Evolutionary conservation across 2,888 invertebrate species (phyloP).

Genomic region (Venustoraphidia nigricollis): DNA sequence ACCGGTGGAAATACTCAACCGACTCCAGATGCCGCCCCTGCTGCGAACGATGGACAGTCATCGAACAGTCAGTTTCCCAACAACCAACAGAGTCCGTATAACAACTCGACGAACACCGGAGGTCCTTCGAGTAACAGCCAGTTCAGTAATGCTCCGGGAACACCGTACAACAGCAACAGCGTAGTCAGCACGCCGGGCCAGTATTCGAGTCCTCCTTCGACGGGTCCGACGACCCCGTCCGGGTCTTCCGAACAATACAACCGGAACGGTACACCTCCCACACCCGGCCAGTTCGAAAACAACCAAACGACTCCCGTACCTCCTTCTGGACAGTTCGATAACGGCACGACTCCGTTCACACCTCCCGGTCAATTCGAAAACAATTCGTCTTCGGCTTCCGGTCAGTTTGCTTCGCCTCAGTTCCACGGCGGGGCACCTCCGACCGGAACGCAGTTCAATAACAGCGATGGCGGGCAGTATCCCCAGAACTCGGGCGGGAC

Average conservation of each 20-base stretch:
- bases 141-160: not conserved
- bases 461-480: too few species aligned
- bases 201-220: not conserved
- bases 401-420: too few species aligned
- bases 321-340: too few species aligned
- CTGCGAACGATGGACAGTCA: too few species aligned
- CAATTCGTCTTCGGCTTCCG: too few species aligned
- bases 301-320: slow-evolving; percentile 5
- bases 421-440: too few species aligned
- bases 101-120: slow-evolving; percentile 10
- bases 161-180: not conserved
- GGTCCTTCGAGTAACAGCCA: slow-evolving; percentile 5
- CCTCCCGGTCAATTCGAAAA: too few species aligned
- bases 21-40: too few species aligned
- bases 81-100: slow-evolving; percentile 14
- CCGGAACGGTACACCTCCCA: slow-evolving; percentile 21
- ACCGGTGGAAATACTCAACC: too few species aligned
- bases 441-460: too few species aligned
- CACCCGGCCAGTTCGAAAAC: slow-evolving; percentile 21
- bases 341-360: too few species aligned
- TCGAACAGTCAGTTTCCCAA: slow-evolving; percentile 3
- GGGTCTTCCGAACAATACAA: slow-evolving; percentile 21
- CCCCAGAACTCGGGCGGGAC: too few species aligned
- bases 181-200: not conserved
- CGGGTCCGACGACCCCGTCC: slow-evolving; percentile 16